Evolutionary conservation across 1,140 invertebrate genomes (phyloP).

Genomic region (Copidosoma floridanum): DNA sequence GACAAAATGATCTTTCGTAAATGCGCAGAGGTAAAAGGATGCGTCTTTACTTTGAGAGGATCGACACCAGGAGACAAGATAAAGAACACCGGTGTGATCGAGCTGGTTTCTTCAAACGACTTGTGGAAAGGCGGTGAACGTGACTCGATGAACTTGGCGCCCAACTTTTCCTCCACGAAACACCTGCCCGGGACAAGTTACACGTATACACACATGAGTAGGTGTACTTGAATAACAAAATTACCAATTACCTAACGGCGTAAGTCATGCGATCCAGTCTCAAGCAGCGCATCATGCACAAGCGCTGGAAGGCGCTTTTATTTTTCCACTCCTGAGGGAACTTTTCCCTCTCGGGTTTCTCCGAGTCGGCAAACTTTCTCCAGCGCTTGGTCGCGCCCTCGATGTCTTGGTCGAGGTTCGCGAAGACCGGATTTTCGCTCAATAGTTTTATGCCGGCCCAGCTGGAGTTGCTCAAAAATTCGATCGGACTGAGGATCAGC

Average conservation of each 20-base stretch:
- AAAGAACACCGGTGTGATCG: slow-evolving; percentile 88
- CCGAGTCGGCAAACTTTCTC: slow-evolving; percentile 90
- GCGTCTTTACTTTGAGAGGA: slow-evolving; percentile 70
- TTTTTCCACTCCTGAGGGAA: slow-evolving; percentile 97
- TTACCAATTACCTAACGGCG: slow-evolving; percentile 53
- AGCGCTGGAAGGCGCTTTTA: slow-evolving; percentile 79
- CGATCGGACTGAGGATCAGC: slow-evolving; percentile 71
- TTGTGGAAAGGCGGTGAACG: slow-evolving; percentile 77
- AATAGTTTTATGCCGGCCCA: slow-evolving; percentile 89
- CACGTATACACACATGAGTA: too few species aligned
- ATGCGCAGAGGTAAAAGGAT: neutral
- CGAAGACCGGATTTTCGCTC: slow-evolving; percentile 76
- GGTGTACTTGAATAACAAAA: neutral
- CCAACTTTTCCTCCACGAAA: slow-evolving; percentile 85
- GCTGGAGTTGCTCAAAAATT: slow-evolving; percentile 77
- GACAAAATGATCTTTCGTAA: neutral
- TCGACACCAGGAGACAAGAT: slow-evolving; percentile 94
- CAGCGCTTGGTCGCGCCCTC: slow-evolving; percentile 88
- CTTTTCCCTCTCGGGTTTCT: slow-evolving; percentile 90
- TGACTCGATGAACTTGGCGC: slow-evolving; percentile 78
- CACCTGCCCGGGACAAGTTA: slow-evolving; percentile 48
- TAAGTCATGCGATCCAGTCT: slow-evolving; percentile 89
- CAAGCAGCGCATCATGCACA: slow-evolving; percentile 89
- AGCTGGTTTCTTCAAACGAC: slow-evolving; percentile 83
- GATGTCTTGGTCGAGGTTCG: slow-evolving; percentile 87